These are phyloP conservation scores for Eupelmus urozonus DNA, from an alignment of 2,888 invertebrate species.

Conservation along the genomic window DNA sequence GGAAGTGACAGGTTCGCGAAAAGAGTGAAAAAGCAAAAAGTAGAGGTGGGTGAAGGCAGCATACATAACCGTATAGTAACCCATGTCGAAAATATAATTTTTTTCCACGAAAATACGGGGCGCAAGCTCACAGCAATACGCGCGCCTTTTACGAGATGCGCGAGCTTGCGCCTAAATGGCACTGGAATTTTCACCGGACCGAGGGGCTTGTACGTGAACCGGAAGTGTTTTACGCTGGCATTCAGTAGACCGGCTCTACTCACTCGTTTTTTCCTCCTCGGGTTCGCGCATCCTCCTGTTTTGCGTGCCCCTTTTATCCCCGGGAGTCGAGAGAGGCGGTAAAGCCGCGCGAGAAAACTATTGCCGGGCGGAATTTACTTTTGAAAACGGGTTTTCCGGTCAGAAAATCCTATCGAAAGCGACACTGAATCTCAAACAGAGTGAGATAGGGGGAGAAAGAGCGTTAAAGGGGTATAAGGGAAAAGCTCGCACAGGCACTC, in stretches of 20 bases:
- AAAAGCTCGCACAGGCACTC: neutral
- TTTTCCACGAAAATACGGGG: conserved; percentile 2
- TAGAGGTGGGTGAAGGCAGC: neutral
- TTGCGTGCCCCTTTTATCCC: conserved; percentile 11
- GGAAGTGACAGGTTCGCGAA: conserved; percentile 14
- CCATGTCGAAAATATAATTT: conserved; percentile 41
- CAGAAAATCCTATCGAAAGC: conserved; percentile 50
- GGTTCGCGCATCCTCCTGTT: neutral
- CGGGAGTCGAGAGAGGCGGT: neutral
- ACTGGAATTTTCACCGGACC: conserved; percentile 52
- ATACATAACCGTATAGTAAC: neutral
- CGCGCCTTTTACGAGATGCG: conserved; percentile 37
- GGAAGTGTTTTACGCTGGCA: conserved; percentile 54
- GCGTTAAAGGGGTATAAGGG: too few relatives aligned
- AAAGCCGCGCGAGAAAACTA: conserved; percentile 26
- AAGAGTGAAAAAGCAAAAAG: conserved; percentile 7
- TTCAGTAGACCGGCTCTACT: conserved; percentile 19
- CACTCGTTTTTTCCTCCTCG: neutral
- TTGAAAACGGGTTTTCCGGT: conserved; percentile 47
- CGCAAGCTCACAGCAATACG: conserved; percentile 28
- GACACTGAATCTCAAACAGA: conserved; percentile 43
- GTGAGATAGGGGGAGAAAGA: conserved; percentile 6
- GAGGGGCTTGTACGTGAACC: conserved; percentile 53
- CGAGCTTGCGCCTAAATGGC: conserved; percentile 42
- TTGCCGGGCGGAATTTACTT: conserved; percentile 47